Conservation (phyloP, 2,113 vertebrate genomes). For the Dipodomys ordii region DNA sequence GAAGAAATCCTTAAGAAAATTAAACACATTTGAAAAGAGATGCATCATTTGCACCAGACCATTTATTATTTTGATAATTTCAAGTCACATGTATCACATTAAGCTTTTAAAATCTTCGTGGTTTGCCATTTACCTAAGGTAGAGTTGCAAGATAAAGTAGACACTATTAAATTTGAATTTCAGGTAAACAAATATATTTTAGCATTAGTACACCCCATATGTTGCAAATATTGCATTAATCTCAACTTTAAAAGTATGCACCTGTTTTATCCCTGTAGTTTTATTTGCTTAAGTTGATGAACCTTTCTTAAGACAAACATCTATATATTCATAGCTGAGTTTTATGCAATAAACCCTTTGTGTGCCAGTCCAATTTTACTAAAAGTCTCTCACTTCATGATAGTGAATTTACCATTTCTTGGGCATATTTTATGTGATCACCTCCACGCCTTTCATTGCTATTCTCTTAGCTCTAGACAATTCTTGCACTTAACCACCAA, state of each 20-base stretch:
- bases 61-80: constrained; percentile 48
- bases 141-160: neutral
- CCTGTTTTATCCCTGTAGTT: neutral
- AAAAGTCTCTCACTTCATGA: neutral
- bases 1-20: neutral
- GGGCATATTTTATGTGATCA: neutral
- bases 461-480: neutral
- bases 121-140: neutral
- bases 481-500: neutral
- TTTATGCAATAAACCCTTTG: neutral
- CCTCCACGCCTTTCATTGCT: neutral
- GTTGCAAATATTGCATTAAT: neutral
- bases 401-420: neutral
- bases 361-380: neutral
- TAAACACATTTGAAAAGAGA: constrained; percentile 32
- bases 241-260: neutral
- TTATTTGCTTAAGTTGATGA: constrained; percentile 53
- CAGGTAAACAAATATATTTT: constrained; percentile 20
- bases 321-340: neutral
- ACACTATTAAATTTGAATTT: constrained; percentile 49
- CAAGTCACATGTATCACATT: constrained; percentile 5
- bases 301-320: neutral
- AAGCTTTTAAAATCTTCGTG: neutral
- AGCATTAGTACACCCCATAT: neutral
- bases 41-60: neutral